Evolutionary conservation across 2,113 vertebrate genomes (phyloP).

Genomic region (Otocyon megalotis): DNA sequence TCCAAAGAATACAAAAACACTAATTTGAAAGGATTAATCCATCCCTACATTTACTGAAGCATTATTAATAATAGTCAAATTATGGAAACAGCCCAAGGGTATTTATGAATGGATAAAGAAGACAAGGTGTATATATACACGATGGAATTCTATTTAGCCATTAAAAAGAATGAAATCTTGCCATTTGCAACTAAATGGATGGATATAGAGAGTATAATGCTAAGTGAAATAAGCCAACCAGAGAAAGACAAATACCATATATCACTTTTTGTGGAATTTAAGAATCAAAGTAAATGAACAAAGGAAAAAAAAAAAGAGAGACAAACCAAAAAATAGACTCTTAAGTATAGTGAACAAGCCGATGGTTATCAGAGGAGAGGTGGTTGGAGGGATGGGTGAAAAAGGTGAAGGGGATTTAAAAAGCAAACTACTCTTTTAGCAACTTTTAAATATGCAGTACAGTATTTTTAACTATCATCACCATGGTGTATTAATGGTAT

Average conservation of each 20-base stretch:
- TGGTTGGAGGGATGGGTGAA: background rate
- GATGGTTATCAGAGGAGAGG: background rate
- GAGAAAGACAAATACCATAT: background rate
- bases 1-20: background rate
- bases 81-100: background rate
- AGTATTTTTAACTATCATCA: background rate
- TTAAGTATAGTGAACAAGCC: background rate
- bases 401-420: background rate
- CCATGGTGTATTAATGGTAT: background rate
- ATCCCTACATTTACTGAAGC: background rate
- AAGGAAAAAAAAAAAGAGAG: background rate
- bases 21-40: background rate
- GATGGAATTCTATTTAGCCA: background rate
- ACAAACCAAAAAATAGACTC: background rate
- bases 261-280: background rate
- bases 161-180: background rate
- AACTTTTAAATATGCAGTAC: background rate
- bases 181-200: background rate
- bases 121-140: background rate
- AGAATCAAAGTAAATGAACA: background rate
- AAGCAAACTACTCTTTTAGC: background rate
- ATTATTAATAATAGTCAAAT: background rate
- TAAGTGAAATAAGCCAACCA: background rate
- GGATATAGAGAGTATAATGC: background rate
- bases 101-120: background rate